A percentile compares a stretch with the other conserved stretches of the same genome.
Conservation (phyloP, 2,113 vertebrate species). For the Tricholaema leucomelas region DNA sequence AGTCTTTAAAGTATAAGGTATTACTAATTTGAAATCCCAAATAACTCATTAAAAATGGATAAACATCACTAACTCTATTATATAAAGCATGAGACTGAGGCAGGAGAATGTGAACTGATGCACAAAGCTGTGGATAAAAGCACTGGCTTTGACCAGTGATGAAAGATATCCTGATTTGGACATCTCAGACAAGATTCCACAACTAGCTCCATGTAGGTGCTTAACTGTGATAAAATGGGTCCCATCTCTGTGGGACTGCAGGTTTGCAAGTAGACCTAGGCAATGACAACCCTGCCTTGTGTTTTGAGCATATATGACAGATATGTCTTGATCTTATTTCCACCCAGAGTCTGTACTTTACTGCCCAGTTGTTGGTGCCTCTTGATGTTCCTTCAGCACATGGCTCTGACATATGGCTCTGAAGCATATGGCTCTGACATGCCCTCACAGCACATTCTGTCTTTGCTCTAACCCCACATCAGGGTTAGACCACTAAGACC, state of each 20-base stretch:
- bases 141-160: neutral
- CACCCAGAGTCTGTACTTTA: neutral
- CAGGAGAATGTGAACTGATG: neutral
- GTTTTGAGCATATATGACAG: neutral
- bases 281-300: neutral
- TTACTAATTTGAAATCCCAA: neutral
- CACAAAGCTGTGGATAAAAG: neutral
- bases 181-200: neutral
- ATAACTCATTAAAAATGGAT: neutral
- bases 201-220: neutral
- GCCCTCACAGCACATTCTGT: neutral
- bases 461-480: neutral
- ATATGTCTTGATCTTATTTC: neutral
- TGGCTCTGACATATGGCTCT: neutral
- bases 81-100: neutral
- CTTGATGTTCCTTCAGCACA: neutral
- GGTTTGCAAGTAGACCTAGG: neutral
- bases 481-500: too few species aligned
- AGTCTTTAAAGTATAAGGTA: neutral
- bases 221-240: neutral
- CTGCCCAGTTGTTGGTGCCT: neutral
- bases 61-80: neutral
- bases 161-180: neutral
- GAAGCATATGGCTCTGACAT: neutral
- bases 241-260: neutral